Evolutionary conservation across 1,140 invertebrate genomes (phyloP), one percentile per base, ranked within the genome.

Genomic region (Aphaenogaster rudis): DNA sequence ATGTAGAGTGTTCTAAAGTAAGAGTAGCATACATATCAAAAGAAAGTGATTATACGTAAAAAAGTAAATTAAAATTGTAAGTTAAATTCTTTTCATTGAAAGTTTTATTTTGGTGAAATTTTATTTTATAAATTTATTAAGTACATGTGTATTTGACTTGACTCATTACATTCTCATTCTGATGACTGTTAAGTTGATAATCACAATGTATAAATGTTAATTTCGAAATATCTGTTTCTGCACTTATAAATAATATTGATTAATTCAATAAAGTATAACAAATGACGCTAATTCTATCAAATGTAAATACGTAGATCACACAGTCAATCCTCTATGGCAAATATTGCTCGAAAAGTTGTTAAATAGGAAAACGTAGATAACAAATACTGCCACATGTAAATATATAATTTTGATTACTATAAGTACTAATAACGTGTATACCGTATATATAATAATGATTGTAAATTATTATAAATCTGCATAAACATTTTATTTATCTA

Each of bases 311-410:
- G 13, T 21, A 21, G 21, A 21, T 21, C 21, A 21, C 21, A 21
- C 21, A 21, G 21, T 21, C 21, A 21, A 21, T 21, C 45, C 7
- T 66, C 28, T 6, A 57, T 13, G 11, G 42, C 59, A n/a, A 79
- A 39, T 15, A 79, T 9, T 21, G 61, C 17, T 50, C 77, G 61
- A 2, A 66, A 79, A 8, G 77, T 79, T 50, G 61, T 52, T 45
- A 79, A 54, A 36, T 21, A 79, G 13, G 77, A 66, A 50, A 79
- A 79, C 2, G 77, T 21, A n/a, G 77, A 66, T 52, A 61, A 79
- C 28, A 79, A 79, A 52, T 66, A 79, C 45, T 79, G 59, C 21
- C 11, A 79, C 9, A 64, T 21, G 45, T 33, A 79, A 52, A 79
- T 50, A 79, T 42, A 42, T 48, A 66, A 21, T 36, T 78, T 39